phyloP scores from a whole-genome alignment of 1,140 invertebrate genomes.

The Phortica variegata region DNA sequence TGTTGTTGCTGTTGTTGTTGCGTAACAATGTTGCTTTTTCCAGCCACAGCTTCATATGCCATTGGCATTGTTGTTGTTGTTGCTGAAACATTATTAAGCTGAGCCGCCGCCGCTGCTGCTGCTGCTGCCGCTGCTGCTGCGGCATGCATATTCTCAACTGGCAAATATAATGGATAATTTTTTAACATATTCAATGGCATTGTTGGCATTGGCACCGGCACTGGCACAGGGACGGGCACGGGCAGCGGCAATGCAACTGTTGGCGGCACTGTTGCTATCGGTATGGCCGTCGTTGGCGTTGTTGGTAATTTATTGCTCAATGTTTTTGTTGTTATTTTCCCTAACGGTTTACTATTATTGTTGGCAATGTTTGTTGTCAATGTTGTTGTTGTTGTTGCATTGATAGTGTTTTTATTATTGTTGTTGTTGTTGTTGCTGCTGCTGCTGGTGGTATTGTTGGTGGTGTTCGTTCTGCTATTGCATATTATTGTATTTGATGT shows the following conservation, averaged over 20 bases:
- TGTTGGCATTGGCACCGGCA: constrained; percentile 2
- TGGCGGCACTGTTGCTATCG: background rate
- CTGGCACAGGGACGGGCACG: constrained; percentile 6
- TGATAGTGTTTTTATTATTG: background rate
- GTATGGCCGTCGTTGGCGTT: constrained; percentile 1
- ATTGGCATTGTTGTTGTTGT: no score
- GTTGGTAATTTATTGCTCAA: no score
- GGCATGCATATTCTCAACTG: constrained; percentile 1
- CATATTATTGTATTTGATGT: constrained; percentile 1
- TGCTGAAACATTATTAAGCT: background rate
- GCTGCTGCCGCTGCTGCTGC: background rate
- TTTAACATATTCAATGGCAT: constrained; percentile 17
- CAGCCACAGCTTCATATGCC: no score
- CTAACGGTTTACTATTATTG: background rate
- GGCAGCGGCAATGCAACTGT: background rate
- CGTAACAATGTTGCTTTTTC: no score
- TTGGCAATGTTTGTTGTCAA: constrained; percentile 2
- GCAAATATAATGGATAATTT: constrained; percentile 34
- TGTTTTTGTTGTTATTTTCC: no score
- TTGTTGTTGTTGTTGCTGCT: background rate
- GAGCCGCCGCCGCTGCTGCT: background rate
- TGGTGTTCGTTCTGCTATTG: background rate
- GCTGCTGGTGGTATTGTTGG: background rate
- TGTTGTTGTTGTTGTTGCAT: background rate
- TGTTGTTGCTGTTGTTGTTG: background rate